phyloP scores from a whole-genome alignment of 2,888 invertebrate species.

The Drosophila buzzatii region DNA sequence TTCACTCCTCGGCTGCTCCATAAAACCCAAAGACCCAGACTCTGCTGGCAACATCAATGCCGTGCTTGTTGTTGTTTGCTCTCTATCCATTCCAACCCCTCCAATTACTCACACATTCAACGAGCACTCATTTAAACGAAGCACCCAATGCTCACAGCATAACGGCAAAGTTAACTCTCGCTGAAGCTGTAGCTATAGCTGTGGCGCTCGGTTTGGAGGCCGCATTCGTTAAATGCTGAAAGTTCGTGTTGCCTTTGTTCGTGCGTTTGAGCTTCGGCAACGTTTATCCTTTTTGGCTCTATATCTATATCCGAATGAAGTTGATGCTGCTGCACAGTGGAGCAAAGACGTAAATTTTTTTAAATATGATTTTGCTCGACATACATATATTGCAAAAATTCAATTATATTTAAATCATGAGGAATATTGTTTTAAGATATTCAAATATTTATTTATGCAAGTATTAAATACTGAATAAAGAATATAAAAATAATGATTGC shows the following conservation, averaged over 20 bases:
- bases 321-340: slow-evolving; percentile 54
- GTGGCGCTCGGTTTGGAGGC: slow-evolving; percentile 33
- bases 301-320: slow-evolving; percentile 50
- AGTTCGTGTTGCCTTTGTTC: slow-evolving; percentile 53
- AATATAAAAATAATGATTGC: too few species aligned
- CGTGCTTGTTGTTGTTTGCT: slow-evolving; percentile 74
- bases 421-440: too few species aligned
- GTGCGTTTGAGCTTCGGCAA: slow-evolving; percentile 57
- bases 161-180: slow-evolving; percentile 77
- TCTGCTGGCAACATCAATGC: slow-evolving; percentile 59
- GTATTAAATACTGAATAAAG: too few species aligned
- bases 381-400: neutral
- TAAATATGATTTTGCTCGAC: too few species aligned
- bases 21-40: slow-evolving; percentile 55
- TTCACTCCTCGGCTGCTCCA: slow-evolving; percentile 67
- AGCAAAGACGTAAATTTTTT: neutral
- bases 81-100: slow-evolving; percentile 46
- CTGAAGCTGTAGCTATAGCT: slow-evolving; percentile 43
- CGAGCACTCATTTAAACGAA: slow-evolving; percentile 80
- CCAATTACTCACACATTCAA: slow-evolving; percentile 80
- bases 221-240: slow-evolving; percentile 33
- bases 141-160: slow-evolving; percentile 78
- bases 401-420: too few species aligned
- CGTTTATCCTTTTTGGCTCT: slow-evolving; percentile 60
- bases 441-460: neutral